Conservation (phyloP, 2,797 vertebrate genomes). For the Alcedo atthis region DNA sequence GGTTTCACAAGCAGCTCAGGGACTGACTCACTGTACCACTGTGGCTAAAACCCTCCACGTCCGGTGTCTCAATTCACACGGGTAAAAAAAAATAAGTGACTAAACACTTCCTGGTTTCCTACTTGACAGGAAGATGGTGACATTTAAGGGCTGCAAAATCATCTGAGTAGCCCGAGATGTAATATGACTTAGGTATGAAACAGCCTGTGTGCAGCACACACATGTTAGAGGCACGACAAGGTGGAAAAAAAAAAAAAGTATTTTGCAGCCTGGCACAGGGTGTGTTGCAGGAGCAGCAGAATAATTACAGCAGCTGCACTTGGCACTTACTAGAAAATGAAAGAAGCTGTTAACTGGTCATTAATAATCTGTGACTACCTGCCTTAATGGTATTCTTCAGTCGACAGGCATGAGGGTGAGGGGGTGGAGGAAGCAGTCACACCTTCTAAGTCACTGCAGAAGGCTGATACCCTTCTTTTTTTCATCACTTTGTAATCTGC, state of each 20-base stretch:
- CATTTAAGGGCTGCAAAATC: not conserved
- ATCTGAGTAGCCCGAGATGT: not conserved
- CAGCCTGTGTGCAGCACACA: not conserved
- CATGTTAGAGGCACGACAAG: not conserved
- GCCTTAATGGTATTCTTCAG: conserved; percentile 39
- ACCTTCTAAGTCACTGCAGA: not conserved
- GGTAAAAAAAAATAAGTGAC: not conserved
- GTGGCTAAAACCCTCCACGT: conserved; percentile 18
- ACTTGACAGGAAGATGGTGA: not conserved
- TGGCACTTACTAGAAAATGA: conserved; percentile 45
- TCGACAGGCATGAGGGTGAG: conserved; percentile 19
- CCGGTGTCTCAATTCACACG: not conserved
- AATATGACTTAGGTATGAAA: not conserved
- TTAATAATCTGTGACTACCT: conserved; percentile 52
- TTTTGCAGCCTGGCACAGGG: not conserved
- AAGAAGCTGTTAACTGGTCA: conserved; percentile 45
- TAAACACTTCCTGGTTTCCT: not conserved
- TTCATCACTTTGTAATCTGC: conserved; percentile 38
- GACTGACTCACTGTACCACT: not conserved
- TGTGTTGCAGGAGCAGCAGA: not conserved
- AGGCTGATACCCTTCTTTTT: conserved; percentile 11
- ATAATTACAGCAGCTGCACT: conserved; percentile 35
- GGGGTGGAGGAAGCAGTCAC: conserved; percentile 35
- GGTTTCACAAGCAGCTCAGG: not conserved
- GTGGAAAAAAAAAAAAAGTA: not conserved